Base-by-base conservation (phyloP, 2,113 vertebrate genomes). In the Todiramphus chloris region DNA sequence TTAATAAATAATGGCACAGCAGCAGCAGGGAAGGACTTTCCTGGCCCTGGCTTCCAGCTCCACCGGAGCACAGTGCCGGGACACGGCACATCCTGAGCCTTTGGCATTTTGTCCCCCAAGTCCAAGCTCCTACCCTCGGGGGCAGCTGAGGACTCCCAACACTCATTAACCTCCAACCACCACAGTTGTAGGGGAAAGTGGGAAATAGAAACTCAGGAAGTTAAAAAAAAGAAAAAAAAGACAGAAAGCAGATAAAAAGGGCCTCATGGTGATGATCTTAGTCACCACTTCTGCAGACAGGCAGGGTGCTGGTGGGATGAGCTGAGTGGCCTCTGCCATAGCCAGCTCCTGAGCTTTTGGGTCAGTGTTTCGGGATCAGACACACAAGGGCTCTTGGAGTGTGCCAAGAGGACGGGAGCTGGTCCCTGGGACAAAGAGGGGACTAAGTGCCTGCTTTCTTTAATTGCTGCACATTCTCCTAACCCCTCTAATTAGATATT, bases 341-440 rank as follows among this genome's bases (percentile, higher is more conserved):
- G 89, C 25, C 73, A 16, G 11, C 5, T 78, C 70, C 33, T 0
- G 0, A 39, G 70, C 11, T 80, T 80, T 43, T 0, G 0, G 79
- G 91, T 31, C 67, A 33, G 53, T 5, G 53, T 68, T 75, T n/a
- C 27, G 48, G 48, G 83, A 83, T 59, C 86, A 58, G 31, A 28
- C 63, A 64, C 55, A 39, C 76, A 68, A 82, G 88, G 79, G n/a
- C 72, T 28, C 76, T 16, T 7, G 37, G 67, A 48, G 37, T 0
- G n/a, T 20, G 85, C n/a, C 5, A 5, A 2, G 3, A 41, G 51
- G 41, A 4, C 64, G 53, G 58, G 18, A 62, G 50, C 73, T 21
- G 75, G 14, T 77, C 37, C 75, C 63, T n/a, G 39, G 72, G 16
- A 35, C 63, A n/a, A 51, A 31, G 7, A 2, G 13, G 39, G 19